phyloP scores from a whole-genome alignment of 53 echinoderm and acorn worm genomes.

The Crossaster papposus region DNA sequence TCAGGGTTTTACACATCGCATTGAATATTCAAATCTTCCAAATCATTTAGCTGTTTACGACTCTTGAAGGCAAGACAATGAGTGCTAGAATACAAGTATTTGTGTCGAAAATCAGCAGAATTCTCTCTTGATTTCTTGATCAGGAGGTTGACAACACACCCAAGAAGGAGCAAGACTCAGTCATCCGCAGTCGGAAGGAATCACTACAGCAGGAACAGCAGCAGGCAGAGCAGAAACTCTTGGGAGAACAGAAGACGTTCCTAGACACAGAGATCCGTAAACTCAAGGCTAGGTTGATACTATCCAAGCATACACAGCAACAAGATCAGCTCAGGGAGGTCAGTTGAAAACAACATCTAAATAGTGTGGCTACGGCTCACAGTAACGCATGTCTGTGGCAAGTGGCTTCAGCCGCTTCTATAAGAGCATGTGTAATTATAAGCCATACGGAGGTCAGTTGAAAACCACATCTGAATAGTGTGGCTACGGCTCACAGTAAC shows the following conservation, averaged over 20 bases:
- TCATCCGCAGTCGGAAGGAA: conserved; percentile 85
- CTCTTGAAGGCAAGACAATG: neutral
- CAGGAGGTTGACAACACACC: conserved; percentile 86
- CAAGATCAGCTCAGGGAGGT: conserved; percentile 99
- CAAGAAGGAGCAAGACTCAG: conserved; percentile 82
- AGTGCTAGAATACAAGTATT: neutral
- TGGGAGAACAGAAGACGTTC: conserved; percentile 65
- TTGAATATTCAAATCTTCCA: too few species aligned
- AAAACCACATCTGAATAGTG: too few species aligned
- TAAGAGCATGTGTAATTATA: too few species aligned
- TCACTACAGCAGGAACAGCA: conserved; percentile 81
- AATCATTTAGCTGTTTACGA: too few species aligned
- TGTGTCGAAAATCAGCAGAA: too few species aligned
- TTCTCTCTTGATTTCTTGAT: neutral
- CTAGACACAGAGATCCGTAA: conserved; percentile 83
- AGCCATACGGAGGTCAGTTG: too few species aligned
- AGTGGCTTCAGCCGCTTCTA: too few species aligned
- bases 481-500: too few species aligned
- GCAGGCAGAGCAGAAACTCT: conserved; percentile 71
- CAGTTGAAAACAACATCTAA: neutral
- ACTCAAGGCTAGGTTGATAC: conserved; percentile 75
- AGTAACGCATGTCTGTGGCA: too few species aligned
- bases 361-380: too few species aligned
- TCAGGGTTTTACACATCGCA: too few species aligned
- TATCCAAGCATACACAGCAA: conserved; percentile 81